Evolutionary conservation across 2,113 vertebrate species (phyloP), one percentile per base, ranked within the genome.

Genomic region (Sorex araneus): DNA sequence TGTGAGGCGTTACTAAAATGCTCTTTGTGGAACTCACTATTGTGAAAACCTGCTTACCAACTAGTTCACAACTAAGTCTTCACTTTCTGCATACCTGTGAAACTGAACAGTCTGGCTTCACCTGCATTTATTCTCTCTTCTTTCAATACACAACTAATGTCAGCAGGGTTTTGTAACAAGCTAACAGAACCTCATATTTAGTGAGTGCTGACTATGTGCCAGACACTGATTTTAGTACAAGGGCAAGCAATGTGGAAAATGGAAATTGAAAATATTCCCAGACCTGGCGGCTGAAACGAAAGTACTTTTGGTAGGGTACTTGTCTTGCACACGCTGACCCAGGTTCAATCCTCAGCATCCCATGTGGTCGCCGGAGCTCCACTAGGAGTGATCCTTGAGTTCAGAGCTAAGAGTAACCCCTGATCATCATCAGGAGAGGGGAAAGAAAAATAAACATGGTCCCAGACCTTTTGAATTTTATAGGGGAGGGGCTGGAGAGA

Each of bases 151-250:
- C 76, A 92, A 79, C 45, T 77, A 73, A 6, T 63, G 16, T 40
- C 85, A 90, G 57, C 27, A 82, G 45, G 78, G 15, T 85, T 81
- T 92, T 57, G 40, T 69, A 93, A 54, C 1, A 34, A 54, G 64
- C 74, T 84, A 84, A 74, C 2, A 86, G 40, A 25, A 90, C 40
- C 75, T 90, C 71, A 77, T 54, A 89, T 80, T 92, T 74, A 85
- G 10, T 36, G 3, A 85, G 80, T 63, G 60, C n/a, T 34, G 30
- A 74, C 92, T 81, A 89, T 8, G 74, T 86, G 47, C 45, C 66
- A 91, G 47, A 78, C 34, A 83, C 23, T 83, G 43, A 85, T 63
- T 70, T 92, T 85, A 84, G 71, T 36, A 81, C 54, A 27, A 57
- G 40, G 64, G n/a, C 50, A 84, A 84, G 34, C 57, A 70, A 87